Conservation (phyloP, 2,113 vertebrate species). For the Aptenodytes forsteri region DNA sequence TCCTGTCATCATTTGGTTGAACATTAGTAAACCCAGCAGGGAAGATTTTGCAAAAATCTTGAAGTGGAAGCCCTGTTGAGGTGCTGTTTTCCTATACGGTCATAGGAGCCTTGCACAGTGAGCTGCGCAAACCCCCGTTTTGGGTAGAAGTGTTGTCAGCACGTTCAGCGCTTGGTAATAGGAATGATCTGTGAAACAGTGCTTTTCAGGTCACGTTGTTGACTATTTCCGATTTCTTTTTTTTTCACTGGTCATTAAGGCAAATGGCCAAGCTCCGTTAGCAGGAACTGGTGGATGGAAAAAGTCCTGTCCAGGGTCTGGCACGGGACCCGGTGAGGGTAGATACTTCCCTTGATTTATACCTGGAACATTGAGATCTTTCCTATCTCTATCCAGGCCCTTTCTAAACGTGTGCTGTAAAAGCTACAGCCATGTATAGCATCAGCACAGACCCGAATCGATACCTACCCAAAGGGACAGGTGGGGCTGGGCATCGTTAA, state of each 20-base stretch:
- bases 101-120: not conserved
- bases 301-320: not conserved
- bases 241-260: not conserved
- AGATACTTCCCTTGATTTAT: conserved; percentile 15
- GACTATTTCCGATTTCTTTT: not conserved
- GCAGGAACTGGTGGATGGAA: not conserved
- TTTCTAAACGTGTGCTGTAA: not conserved
- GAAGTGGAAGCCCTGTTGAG: not conserved
- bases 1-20: fast-evolving
- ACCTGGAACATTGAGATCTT: conserved; percentile 46
- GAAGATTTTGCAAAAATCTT: not conserved
- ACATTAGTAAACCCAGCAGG: fast-evolving
- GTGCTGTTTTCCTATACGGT: fast-evolving
- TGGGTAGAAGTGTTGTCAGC: not conserved
- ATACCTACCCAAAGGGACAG: fast-evolving
- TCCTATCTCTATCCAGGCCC: not conserved
- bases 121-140: fast-evolving
- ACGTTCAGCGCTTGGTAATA: not conserved
- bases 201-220: not conserved
- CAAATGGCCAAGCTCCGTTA: not conserved
- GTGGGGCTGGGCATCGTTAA: fast-evolving
- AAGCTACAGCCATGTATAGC: not conserved
- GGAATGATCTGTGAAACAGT: not conserved
- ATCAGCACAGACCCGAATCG: not conserved
- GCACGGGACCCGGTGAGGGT: not conserved